These are phyloP conservation scores for Iphiclides podalirius DNA, from an alignment of 2,888 invertebrate species.

Conservation along the genomic window DNA sequence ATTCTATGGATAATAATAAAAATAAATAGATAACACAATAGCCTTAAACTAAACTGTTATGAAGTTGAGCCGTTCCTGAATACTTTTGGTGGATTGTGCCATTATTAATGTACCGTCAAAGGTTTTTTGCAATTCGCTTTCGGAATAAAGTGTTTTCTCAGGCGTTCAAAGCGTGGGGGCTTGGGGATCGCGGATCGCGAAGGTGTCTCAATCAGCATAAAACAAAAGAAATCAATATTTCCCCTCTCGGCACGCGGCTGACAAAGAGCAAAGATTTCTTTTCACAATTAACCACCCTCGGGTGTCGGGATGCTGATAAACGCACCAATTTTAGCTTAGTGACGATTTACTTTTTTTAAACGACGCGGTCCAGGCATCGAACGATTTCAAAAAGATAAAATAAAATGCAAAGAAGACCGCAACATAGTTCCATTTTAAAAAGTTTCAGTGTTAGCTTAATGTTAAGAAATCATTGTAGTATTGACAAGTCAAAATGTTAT, in stretches of 20 bases:
- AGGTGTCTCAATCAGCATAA: constrained; percentile 81
- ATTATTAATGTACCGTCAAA: too few relatives aligned
- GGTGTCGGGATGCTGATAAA: constrained; percentile 67
- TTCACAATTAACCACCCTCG: constrained; percentile 77
- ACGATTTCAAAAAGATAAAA: not conserved
- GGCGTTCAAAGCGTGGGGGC: constrained; percentile 57
- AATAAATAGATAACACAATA: too few relatives aligned
- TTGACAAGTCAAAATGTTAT: too few relatives aligned
- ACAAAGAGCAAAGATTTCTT: constrained; percentile 80
- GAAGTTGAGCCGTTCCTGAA: too few relatives aligned
- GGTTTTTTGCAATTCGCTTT: constrained; percentile 54
- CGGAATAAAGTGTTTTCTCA: constrained; percentile 71
- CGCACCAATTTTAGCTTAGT: constrained; percentile 54
- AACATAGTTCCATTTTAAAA: not conserved
- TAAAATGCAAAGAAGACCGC: not conserved
- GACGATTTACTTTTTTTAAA: constrained; percentile 37
- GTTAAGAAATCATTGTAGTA: not conserved
- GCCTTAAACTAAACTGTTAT: too few relatives aligned
- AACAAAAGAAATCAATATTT: constrained; percentile 80
- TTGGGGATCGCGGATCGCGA: constrained; percentile 56
- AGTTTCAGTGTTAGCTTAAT: too few relatives aligned
- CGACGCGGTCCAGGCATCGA: not conserved
- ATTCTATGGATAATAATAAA: too few relatives aligned
- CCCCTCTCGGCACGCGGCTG: constrained; percentile 62
- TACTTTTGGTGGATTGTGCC: too few relatives aligned